phyloP scores from a whole-genome alignment of 2,888 invertebrate genomes.

The Cerastis leucographa region DNA sequence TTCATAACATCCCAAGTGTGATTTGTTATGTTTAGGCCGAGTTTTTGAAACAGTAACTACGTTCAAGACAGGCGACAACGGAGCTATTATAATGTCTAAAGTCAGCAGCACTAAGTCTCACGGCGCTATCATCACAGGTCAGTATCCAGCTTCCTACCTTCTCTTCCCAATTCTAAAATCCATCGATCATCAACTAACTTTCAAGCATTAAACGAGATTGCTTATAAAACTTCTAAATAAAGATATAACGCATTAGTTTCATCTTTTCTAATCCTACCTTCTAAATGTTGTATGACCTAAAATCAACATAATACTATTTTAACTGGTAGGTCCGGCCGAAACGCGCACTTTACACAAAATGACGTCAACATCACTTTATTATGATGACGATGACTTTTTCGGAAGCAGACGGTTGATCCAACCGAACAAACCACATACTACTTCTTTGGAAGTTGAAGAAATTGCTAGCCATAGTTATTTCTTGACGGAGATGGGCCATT shows the following conservation, averaged over 20 bases:
- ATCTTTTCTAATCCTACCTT: constrained; percentile 71
- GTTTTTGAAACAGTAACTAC: constrained; percentile 90
- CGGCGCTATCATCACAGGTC: constrained; percentile 92
- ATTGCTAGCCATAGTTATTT: constrained; percentile 91
- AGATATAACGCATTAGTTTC: constrained; percentile 71
- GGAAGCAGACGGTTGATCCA: constrained; percentile 81
- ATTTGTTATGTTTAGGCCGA: constrained; percentile 90
- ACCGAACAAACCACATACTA: constrained; percentile 88
- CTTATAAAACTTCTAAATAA: constrained; percentile 65
- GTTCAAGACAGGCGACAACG: constrained; percentile 88
- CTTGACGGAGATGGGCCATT: constrained; percentile 89
- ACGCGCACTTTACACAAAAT: constrained; percentile 92
- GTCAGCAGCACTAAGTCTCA: constrained; percentile 92
- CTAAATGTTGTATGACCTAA: constrained; percentile 71
- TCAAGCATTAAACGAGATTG: constrained; percentile 45
- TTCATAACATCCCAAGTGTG: constrained; percentile 88
- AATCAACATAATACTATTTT: constrained; percentile 86
- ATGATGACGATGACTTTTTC: constrained; percentile 88
- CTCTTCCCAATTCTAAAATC: constrained; percentile 75
- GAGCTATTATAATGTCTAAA: constrained; percentile 88
- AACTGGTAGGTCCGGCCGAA: constrained; percentile 92
- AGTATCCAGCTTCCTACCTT: constrained; percentile 86
- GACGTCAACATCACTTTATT: constrained; percentile 91
- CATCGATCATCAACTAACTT: constrained; percentile 65
- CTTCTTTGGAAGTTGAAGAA: constrained; percentile 91